Base-by-base conservation (phyloP, 2,113 vertebrate species). In the Spea bombifrons region DNA sequence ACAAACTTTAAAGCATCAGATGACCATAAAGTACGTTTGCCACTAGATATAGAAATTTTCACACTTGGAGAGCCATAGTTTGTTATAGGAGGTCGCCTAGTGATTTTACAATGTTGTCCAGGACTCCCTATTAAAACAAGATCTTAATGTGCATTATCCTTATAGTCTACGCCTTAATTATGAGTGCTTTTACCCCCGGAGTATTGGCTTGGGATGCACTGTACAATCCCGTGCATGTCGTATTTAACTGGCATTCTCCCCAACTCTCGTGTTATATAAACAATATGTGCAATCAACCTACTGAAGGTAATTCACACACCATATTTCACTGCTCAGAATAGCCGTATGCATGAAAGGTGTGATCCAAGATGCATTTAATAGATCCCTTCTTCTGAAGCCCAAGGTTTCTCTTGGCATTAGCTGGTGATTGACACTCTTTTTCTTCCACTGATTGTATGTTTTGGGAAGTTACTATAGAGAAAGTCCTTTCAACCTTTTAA, bases 231-330 rank as follows among this genome's bases (percentile, higher is more conserved):
- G 50, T 30, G 1, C 9, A 64, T 30, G 9, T 16, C 8, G 13
- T 64, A 17, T 46, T 7, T 47, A 10, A 10, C 66, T 67, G 66
- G 1, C 66, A 46, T 13, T 67, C 44, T 67, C 43, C 44, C 44
- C 13, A 10, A 0, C 44, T 67, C 44, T 76, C 10, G 49, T 76
- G 46, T 50, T 44, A n/a, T 69, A 30, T 75, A 53, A 13, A 67
- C 64, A 46, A 48, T 61, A 15, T 16, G 10, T 76, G 7, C 69
- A 69, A 65, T 78, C 16, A 44, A 48, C 59, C 61, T 13, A 2
- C 48, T 66, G 7, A 46, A 61, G 59, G 30, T 52, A 55, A 66
- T 78, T 72, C 65, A 72, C 59, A 12, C 48, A 66, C 5, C 8
- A 55, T 47, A 53, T 53, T 43, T 17, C 3, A 64, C n/a, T 8